These are phyloP conservation scores for Echinarachnius parma DNA, from an alignment of 53 echinoderm and acorn worm genomes.

Conservation along the genomic window DNA sequence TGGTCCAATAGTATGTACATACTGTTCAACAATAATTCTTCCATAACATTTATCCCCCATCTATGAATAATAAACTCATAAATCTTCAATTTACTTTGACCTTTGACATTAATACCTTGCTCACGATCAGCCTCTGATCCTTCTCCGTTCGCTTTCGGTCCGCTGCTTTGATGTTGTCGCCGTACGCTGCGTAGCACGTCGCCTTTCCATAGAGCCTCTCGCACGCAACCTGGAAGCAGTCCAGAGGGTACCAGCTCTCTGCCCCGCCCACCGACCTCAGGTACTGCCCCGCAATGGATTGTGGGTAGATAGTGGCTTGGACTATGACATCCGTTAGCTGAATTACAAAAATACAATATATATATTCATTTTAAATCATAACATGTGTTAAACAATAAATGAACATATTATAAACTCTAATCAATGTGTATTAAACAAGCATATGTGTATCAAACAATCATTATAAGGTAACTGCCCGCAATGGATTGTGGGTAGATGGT, in stretches of 20 bases:
- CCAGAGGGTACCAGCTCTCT: slow-evolving; percentile 76
- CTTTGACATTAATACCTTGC: slow-evolving; percentile 86
- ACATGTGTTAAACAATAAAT: too few relatives aligned
- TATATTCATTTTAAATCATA: too few relatives aligned
- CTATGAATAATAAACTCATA: too few relatives aligned
- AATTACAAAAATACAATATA: too few relatives aligned
- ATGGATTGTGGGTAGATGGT: slow-evolving; percentile 78
- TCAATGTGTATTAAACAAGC: too few relatives aligned
- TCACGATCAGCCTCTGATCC: slow-evolving; percentile 70
- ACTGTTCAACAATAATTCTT: too few relatives aligned
- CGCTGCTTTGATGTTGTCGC: slow-evolving; percentile 27
- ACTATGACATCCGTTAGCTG: slow-evolving; percentile 70
- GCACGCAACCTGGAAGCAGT: slow-evolving; percentile 84
- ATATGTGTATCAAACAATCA: too few relatives aligned
- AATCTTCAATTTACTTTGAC: too few relatives aligned
- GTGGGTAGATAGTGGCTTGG: slow-evolving; percentile 75
- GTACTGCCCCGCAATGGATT: slow-evolving; percentile 74
- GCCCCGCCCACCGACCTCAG: slow-evolving; percentile 67
- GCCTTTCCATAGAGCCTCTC: slow-evolving; percentile 84
- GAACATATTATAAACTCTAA: too few relatives aligned
- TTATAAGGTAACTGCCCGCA: slow-evolving; percentile 80
- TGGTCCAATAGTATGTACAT: too few relatives aligned
- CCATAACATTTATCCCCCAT: too few relatives aligned
- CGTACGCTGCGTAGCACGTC: slow-evolving; percentile 49
- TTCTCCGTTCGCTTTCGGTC: slow-evolving; percentile 21